Evolutionary conservation across 2,888 invertebrate species (phyloP).

Genomic region (Hypselothyrea guttata): DNA sequence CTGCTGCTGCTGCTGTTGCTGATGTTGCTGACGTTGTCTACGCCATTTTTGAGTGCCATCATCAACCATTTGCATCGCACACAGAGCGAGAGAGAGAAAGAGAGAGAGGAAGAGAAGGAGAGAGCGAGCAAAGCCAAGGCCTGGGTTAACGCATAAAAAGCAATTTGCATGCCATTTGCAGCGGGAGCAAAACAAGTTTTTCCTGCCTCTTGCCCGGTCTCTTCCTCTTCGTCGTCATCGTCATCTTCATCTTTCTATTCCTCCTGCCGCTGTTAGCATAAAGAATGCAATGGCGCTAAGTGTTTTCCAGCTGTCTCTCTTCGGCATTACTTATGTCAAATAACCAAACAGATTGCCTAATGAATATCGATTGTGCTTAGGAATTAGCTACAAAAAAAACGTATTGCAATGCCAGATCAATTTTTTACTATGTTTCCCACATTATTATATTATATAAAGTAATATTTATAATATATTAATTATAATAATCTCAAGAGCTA

Average conservation of each 20-base stretch:
- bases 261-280: constrained; percentile 40
- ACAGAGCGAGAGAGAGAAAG: too few relatives aligned
- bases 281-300: constrained; percentile 72
- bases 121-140: constrained; percentile 25
- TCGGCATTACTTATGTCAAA: constrained; percentile 28
- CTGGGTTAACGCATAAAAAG: constrained; percentile 72
- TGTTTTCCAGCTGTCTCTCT: constrained; percentile 50
- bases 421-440: too few relatives aligned
- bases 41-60: constrained; percentile 76
- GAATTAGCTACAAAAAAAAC: neutral
- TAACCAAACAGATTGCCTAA: constrained; percentile 39
- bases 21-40: constrained; percentile 53
- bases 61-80: constrained; percentile 64
- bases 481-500: too few relatives aligned
- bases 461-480: too few relatives aligned
- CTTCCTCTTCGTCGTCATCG: neutral
- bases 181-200: constrained; percentile 65
- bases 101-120: too few relatives aligned
- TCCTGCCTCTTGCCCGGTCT: constrained; percentile 1
- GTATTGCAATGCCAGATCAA: constrained; percentile 52
- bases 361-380: constrained; percentile 31
- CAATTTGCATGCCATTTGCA: constrained; percentile 77
- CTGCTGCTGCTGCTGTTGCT: constrained; percentile 18
- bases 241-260: too few relatives aligned
- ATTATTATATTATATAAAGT: too few relatives aligned